These are phyloP conservation scores for Amphipoea oculea DNA, from an alignment of 2,888 invertebrate genomes.

Conservation along the genomic window DNA sequence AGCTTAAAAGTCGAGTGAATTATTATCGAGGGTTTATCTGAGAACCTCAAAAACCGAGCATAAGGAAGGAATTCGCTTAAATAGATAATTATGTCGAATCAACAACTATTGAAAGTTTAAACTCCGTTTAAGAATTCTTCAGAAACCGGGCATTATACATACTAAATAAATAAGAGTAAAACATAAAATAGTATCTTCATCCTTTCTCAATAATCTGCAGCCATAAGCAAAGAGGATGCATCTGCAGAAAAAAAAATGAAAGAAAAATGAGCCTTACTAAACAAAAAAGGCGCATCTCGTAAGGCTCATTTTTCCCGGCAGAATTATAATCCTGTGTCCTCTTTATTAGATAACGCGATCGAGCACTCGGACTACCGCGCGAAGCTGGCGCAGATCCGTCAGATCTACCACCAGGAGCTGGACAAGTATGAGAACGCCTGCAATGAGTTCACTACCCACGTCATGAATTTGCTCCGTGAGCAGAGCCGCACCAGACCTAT, in stretches of 20 bases:
- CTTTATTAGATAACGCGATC: constrained; percentile 96
- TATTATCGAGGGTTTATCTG: too few species aligned
- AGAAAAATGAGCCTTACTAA: background rate
- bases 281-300: background rate
- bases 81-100: too few species aligned
- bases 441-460: constrained; percentile 99
- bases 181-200: background rate
- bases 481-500: constrained; percentile 99
- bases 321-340: background rate
- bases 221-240: too few species aligned
- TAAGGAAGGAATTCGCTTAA: too few species aligned
- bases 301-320: background rate
- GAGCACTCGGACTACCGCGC: constrained; percentile 99
- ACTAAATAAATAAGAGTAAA: background rate
- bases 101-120: too few species aligned
- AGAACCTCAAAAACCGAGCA: too few species aligned
- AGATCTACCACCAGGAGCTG: constrained; percentile 99
- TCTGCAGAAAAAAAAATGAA: background rate
- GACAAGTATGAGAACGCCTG: constrained; percentile 99
- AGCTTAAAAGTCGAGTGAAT: too few species aligned
- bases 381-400: constrained; percentile 99
- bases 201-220: background rate
- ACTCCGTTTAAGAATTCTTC: too few species aligned
- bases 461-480: constrained; percentile 98
- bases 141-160: too few species aligned